phyloP scores from a whole-genome alignment of 2,888 invertebrate species.

The Ernsta delagoae region DNA sequence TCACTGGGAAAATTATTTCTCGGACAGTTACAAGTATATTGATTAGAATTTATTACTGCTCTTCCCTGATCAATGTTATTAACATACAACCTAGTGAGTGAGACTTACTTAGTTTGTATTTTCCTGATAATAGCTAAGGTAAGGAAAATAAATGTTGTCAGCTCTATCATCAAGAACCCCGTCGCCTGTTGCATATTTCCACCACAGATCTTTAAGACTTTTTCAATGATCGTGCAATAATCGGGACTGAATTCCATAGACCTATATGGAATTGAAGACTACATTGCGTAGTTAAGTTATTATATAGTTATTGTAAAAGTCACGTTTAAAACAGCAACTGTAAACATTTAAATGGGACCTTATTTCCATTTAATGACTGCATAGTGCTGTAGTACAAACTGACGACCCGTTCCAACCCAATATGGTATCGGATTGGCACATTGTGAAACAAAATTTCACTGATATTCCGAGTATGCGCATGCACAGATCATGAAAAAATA shows the following conservation, averaged over 20 bases:
- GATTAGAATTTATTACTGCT: conserved; percentile 16
- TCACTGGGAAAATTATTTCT: conserved; percentile 13
- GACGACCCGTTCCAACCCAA: conserved; percentile 44
- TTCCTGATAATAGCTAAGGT: neutral
- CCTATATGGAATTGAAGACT: conserved; percentile 57
- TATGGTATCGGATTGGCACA: conserved; percentile 47
- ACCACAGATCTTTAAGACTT: conserved; percentile 9
- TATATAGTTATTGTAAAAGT: conserved; percentile 64
- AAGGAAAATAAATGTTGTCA: neutral
- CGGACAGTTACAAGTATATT: conserved; percentile 10
- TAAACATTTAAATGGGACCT: conserved; percentile 50
- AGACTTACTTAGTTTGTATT: neutral
- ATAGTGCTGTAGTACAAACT: conserved; percentile 53
- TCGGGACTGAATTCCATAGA: conserved; percentile 63
- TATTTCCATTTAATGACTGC: conserved; percentile 54
- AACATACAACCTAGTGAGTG: neutral
- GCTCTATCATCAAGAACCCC: neutral
- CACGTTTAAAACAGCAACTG: conserved; percentile 52
- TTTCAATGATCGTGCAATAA: conserved; percentile 48
- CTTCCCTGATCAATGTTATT: conserved; percentile 2
- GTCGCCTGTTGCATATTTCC: conserved; percentile 13
- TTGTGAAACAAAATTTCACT: conserved; percentile 47
- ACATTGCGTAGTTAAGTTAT: conserved; percentile 73
- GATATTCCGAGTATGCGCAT: conserved; percentile 33
- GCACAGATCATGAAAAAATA: conserved; percentile 20